A percentile compares a stretch with the other conserved stretches of the same genome.
These are phyloP conservation scores for Chaenodraco wilsoni DNA, from an alignment of 2,797 vertebrate species.

Conservation along the genomic window DNA sequence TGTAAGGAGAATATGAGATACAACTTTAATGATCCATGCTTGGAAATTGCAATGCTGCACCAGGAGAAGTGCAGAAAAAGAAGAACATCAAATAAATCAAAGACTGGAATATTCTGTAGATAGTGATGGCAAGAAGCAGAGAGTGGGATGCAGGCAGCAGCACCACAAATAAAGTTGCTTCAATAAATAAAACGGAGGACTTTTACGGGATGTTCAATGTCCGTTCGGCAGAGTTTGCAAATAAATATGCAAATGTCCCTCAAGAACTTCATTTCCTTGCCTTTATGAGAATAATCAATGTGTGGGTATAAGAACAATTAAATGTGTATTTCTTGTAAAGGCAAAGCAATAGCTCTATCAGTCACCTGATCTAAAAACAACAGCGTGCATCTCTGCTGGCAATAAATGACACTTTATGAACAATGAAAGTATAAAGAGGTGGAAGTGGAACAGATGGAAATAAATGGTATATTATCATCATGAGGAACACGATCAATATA, in stretches of 20 bases:
- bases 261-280: background rate
- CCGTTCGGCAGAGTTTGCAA: background rate
- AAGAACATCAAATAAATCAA: conserved; percentile 50
- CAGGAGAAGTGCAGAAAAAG: conserved; percentile 39
- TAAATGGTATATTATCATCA: conserved; percentile 66
- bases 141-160: conserved; percentile 7
- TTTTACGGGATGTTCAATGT: conserved; percentile 12
- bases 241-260: conserved; percentile 28
- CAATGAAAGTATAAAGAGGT: conserved; percentile 53
- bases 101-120: conserved; percentile 10
- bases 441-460: conserved; percentile 65
- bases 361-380: conserved; percentile 19
- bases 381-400: conserved; percentile 25
- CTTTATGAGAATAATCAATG: background rate
- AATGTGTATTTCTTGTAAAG: background rate
- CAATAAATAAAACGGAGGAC: background rate
- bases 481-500: conserved; percentile 73
- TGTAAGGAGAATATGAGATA: conserved; percentile 56
- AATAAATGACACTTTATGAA: conserved; percentile 49
- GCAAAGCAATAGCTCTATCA: background rate
- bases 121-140: conserved; percentile 16
- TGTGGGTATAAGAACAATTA: background rate
- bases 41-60: conserved; percentile 53
- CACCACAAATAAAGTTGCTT: conserved; percentile 27
- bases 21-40: conserved; percentile 64